These are phyloP conservation scores for Stomatorhinus walkeri DNA, from an alignment of 2,797 vertebrate species.

Conservation along the genomic window DNA sequence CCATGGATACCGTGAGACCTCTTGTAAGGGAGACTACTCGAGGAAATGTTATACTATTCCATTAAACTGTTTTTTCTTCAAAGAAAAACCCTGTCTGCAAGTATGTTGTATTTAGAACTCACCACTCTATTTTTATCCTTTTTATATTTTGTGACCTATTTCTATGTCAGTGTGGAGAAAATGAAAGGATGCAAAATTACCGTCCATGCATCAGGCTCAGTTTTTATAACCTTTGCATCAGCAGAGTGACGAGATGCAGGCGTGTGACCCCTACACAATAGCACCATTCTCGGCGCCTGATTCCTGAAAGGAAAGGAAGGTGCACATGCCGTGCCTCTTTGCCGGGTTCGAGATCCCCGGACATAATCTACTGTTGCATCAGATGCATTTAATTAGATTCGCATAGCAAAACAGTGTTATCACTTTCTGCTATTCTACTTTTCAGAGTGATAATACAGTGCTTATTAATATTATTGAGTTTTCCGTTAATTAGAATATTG, in stretches of 20 bases:
- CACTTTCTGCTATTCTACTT: neutral
- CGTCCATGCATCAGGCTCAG: neutral
- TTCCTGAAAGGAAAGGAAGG: neutral
- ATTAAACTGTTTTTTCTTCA: neutral
- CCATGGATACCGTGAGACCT: neutral
- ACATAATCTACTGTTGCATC: neutral
- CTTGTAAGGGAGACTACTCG: neutral
- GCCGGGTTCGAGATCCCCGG: neutral
- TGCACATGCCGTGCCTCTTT: neutral
- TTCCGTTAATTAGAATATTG: neutral
- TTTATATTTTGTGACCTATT: neutral
- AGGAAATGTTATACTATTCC: neutral
- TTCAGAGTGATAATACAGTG: neutral
- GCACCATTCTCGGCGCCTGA: neutral
- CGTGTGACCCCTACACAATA: neutral
- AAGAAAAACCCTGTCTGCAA: neutral
- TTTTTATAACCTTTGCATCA: neutral
- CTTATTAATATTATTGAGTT: neutral
- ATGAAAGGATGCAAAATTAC: neutral
- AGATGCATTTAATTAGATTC: neutral
- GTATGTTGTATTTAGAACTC: neutral
- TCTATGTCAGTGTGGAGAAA: neutral
- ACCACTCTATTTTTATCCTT: neutral
- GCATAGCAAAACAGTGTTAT: neutral
- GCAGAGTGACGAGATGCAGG: neutral